Conservation (phyloP, 2,888 invertebrate species). For the Pollenia labialis region DNA sequence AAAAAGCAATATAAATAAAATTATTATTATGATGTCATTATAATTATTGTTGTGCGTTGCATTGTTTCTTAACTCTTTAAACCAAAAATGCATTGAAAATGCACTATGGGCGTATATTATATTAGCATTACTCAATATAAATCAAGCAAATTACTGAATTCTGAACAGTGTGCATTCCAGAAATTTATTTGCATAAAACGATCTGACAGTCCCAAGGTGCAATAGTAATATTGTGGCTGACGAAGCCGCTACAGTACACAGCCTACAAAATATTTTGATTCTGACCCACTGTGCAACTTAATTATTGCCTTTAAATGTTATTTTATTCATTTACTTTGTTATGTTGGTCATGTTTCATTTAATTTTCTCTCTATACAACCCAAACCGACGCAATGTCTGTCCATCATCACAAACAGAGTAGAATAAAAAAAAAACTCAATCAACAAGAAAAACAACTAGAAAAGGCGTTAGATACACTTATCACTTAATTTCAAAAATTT, state of each 20-base stretch:
- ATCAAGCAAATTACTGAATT: too few species aligned
- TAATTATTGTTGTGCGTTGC: neutral
- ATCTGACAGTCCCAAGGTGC: too few species aligned
- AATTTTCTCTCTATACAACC: neutral
- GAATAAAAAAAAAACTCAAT: conserved; percentile 26
- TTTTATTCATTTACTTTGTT: neutral
- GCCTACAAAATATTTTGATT: neutral
- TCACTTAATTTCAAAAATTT: conserved; percentile 65
- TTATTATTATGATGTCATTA: conserved; percentile 51
- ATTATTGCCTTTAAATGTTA: neutral
- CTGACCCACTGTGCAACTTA: neutral
- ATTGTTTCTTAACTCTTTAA: neutral
- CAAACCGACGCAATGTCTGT: neutral
- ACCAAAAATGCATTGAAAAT: neutral
- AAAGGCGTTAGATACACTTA: conserved; percentile 64
- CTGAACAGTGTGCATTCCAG: too few species aligned
- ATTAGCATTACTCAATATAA: too few species aligned
- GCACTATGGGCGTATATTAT: too few species aligned
- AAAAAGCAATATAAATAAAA: conserved; percentile 24
- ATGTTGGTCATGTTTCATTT: conserved; percentile 41
- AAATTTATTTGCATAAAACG: too few species aligned
- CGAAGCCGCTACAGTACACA: too few species aligned
- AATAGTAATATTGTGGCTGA: too few species aligned
- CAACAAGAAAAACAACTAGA: conserved; percentile 37
- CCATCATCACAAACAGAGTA: neutral